Base-by-base conservation (phyloP, 2,113 vertebrate species). In the Salvelinus alpinus region DNA sequence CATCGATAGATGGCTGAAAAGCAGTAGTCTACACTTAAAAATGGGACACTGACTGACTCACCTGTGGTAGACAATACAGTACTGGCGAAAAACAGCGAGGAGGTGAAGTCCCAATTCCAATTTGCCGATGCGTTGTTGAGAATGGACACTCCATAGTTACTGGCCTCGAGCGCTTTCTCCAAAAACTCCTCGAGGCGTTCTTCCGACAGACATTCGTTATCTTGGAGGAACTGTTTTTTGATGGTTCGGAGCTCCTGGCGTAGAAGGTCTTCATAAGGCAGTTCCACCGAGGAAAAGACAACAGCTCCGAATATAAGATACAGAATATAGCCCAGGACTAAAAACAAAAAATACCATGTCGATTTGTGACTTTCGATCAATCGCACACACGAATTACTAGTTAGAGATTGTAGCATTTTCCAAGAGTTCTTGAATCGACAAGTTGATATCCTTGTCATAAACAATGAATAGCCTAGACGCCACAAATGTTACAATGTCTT, bases 51-150 rank as follows among this genome's bases (percentile, higher is more conserved):
- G 16, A 31, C 31, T 20, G 8, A 18, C 90, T 86, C 76, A 99
- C 97, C 97, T 86, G 96, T 98, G 86, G 97, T 98, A 86, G 97
- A 98, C 57, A 99, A 92, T 79, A 99, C 96, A 0, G 97, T 99
- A 93, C 96, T 99, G 74, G 96, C 96, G 74, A 98, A 99, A 87
- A 99, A 99, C 77, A 99, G 91, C 0, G 97, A 94, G 0, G 97
- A 99, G 80, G 95, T 96, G 93, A 98, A 99, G 93, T 98, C 97
- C 97, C 97, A 99, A 92, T 98, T 98, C 96, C 96, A 97, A 90
- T 95, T 96, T 0, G 91, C 92, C 0, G 96, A 95, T 11, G 95
- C 94, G 87, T 98, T 99, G 84, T 96, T 95, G 72, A 98, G 94
- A 84, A 96, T 95, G 31, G 97, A 99, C 64, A 99, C 96, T 76